Conservation (phyloP, 2,797 vertebrate species). For the Varecia variegata region DNA sequence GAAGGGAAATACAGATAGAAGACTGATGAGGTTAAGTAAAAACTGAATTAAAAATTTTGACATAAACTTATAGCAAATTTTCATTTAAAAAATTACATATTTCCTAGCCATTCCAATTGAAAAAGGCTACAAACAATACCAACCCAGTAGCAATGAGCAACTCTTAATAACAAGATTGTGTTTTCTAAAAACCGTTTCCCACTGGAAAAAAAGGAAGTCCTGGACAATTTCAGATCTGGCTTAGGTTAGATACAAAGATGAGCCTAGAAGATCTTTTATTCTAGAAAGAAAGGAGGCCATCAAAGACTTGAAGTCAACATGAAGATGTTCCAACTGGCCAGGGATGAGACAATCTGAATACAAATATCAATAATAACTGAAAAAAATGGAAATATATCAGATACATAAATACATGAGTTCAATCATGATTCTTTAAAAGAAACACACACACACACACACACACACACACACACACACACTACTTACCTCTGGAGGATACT, state of each 20-base stretch:
- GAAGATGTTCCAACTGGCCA: neutral
- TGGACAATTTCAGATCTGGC: neutral
- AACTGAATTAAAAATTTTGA: neutral
- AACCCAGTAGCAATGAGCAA: neutral
- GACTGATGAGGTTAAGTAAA: slow-evolving; percentile 10
- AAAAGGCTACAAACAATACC: neutral
- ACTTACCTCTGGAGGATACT: neutral
- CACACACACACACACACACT: neutral
- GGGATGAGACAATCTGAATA: neutral
- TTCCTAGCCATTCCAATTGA: neutral
- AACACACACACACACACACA: neutral
- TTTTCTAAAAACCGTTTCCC: slow-evolving; percentile 1
- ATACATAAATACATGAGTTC: neutral
- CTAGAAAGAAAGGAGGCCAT: neutral
- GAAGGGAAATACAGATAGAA: neutral
- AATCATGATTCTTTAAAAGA: neutral
- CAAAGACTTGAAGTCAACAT: neutral
- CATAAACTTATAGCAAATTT: neutral
- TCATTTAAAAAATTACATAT: neutral
- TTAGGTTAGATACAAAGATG: neutral
- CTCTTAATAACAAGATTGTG: neutral
- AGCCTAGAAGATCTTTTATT: neutral
- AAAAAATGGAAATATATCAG: neutral
- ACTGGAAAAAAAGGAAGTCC: neutral
- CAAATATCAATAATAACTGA: neutral